Evolutionary conservation across 1,140 invertebrate species (phyloP).

Genomic region (Zaprionus vittiger): DNA sequence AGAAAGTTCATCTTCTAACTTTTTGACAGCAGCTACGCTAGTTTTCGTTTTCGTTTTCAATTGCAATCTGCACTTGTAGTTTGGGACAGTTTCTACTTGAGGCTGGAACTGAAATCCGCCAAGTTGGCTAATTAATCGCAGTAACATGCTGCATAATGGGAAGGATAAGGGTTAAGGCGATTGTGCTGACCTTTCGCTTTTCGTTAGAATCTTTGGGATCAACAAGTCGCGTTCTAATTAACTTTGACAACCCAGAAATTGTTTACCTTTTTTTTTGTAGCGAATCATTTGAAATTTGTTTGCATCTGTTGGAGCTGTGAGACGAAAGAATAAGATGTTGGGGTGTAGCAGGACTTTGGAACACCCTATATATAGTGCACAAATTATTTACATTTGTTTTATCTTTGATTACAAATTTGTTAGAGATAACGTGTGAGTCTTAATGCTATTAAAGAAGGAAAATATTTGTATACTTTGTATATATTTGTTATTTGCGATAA

Average conservation of each 20-base stretch:
- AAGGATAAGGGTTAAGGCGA: constrained; percentile 18
- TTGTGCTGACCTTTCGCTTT: constrained; percentile 40
- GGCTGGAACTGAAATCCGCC: background rate
- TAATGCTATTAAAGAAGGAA: too few species aligned
- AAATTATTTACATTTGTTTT: too few species aligned
- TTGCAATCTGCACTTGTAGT: background rate
- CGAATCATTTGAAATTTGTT: constrained; percentile 17
- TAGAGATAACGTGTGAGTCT: too few species aligned
- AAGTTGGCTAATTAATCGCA: constrained; percentile 32
- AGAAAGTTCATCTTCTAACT: background rate
- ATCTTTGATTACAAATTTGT: too few species aligned
- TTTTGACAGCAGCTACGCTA: background rate
- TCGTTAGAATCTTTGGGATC: constrained; percentile 37
- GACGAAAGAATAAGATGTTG: background rate
- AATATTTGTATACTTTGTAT: too few species aligned
- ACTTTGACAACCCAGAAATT: constrained; percentile 61
- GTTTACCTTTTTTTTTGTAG: constrained; percentile 56
- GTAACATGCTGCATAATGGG: constrained; percentile 29
- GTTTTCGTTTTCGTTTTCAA: background rate
- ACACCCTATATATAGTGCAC: background rate
- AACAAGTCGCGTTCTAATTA: constrained; percentile 73
- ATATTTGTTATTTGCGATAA: too few species aligned
- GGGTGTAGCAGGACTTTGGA: background rate
- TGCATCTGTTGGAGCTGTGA: constrained; percentile 42
- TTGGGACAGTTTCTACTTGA: background rate